Conservation (phyloP, 1,140 invertebrate species). For the Drosophila takahashii region DNA sequence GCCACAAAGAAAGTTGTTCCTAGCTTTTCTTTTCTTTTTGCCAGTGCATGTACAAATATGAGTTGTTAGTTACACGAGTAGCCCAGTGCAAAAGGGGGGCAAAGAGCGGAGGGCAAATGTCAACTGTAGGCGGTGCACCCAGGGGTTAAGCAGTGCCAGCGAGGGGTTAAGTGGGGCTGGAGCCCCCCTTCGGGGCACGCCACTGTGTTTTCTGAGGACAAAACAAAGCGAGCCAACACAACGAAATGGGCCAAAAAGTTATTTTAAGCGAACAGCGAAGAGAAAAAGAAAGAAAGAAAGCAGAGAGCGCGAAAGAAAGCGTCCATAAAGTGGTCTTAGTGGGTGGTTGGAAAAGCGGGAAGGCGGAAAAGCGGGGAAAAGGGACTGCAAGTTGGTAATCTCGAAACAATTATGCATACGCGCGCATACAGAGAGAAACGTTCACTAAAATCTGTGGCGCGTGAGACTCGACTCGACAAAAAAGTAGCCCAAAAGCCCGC, state of each 20-base stretch:
- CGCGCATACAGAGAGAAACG: constrained; percentile 52
- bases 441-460: constrained; percentile 64
- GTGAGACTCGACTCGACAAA: constrained; percentile 61
- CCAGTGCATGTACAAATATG: constrained; percentile 28
- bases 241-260: constrained; percentile 80
- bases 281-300: constrained; percentile 29
- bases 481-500: constrained; percentile 71
- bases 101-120: constrained; percentile 36
- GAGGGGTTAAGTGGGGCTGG: constrained; percentile 1
- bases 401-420: constrained; percentile 81
- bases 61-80: constrained; percentile 48
- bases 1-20: background rate
- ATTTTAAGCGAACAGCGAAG: constrained; percentile 69
- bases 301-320: constrained; percentile 43
- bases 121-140: constrained; percentile 28
- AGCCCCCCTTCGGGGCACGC: constrained; percentile 29
- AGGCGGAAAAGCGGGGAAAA: background rate
- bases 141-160: constrained; percentile 12
- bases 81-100: constrained; percentile 14
- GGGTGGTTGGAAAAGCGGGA: background rate
- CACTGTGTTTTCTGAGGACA: constrained; percentile 31
- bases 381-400: constrained; percentile 58
- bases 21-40: background rate
- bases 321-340: constrained; percentile 31
- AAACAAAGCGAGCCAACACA: constrained; percentile 45